A percentile compares a stretch with the other conserved stretches of the same genome.
Evolutionary conservation across 2,797 vertebrate genomes (phyloP).

Genomic region (Pachyuromys duprasi): DNA sequence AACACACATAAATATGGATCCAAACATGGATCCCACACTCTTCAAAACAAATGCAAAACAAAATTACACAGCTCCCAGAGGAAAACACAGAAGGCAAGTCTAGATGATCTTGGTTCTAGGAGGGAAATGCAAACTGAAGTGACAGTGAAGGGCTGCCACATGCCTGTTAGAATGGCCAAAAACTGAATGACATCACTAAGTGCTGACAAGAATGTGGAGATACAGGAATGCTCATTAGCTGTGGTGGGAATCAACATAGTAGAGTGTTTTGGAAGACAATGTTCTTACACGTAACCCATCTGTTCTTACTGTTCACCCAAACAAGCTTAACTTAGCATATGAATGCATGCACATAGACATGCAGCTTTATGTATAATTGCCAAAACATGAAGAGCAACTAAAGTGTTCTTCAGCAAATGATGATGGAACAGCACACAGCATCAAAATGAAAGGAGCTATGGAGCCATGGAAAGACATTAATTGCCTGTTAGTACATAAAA

Average conservation of each 20-base stretch:
- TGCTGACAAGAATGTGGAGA: not conserved
- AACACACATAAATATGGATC: not conserved
- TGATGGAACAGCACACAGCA: not conserved
- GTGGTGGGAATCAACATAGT: not conserved
- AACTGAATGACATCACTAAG: not conserved
- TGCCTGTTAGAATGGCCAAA: not conserved
- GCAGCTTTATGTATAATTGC: not conserved
- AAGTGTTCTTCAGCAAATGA: not conserved
- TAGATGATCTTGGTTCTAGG: not conserved
- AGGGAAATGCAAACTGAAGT: not conserved
- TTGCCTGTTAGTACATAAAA: not conserved
- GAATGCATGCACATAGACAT: not conserved
- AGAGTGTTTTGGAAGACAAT: not conserved
- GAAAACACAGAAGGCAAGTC: not conserved
- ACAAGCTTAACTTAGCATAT: not conserved
- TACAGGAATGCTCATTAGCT: not conserved
- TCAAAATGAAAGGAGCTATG: not conserved
- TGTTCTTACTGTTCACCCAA: not conserved
- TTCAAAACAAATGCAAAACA: not conserved
- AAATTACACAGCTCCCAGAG: not conserved
- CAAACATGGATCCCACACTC: not conserved
- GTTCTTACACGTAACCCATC: not conserved
- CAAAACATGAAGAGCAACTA: not conserved
- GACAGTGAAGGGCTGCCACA: not conserved
- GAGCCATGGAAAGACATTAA: not conserved